Evolutionary conservation across 2,888 invertebrate genomes (phyloP), one percentile per base, ranked within the genome.

Genomic region (Cinara cedri): DNA sequence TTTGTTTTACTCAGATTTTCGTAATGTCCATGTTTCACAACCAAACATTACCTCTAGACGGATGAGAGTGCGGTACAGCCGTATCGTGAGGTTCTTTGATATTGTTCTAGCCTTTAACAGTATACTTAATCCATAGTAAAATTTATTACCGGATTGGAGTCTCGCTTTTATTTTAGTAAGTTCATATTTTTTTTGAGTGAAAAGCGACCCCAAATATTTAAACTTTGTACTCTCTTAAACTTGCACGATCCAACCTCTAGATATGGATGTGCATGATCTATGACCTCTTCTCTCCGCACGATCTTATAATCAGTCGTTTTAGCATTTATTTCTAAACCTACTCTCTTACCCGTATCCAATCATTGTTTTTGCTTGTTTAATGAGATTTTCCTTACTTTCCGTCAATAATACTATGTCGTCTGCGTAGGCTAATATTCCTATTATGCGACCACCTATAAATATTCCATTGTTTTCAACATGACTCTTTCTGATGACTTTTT

Each of bases 41-140:
- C 44, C 24, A 14, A 46, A 49, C 49, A 49, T 24, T 49, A 24
- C 66, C 21, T 46, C 49, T 49, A 21, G 24, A 49, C 49, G 19
- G n/a, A 42, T 44, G 13, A 44, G 19, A 10, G 65, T 65, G 42
- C 44, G 42, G 42, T n/a, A 65, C 44, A 65, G 42, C n/a, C 42
- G 65, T 44, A 65, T 44, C 44, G 11, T 65, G 44, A 19, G 44
- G 65, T 63, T 44, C 10, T 65, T 65, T 19, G 44, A 65, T 65
- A 66, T 44, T 14, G 24, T 46, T 44, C 46, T 46, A 0, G 11
- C 21, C 14, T 46, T 42, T 46, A 66, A 66, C 65, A 66, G 2
- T 2, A 44, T 66, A 46, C 13, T 46, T 66, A 66, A 19, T 66
- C 44, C 21, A 19, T 66, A 46, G 55, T 24, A 21, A 24, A 19